These are phyloP conservation scores for Todiramphus chloris DNA, from an alignment of 2,113 vertebrate genomes.

Conservation along the genomic window DNA sequence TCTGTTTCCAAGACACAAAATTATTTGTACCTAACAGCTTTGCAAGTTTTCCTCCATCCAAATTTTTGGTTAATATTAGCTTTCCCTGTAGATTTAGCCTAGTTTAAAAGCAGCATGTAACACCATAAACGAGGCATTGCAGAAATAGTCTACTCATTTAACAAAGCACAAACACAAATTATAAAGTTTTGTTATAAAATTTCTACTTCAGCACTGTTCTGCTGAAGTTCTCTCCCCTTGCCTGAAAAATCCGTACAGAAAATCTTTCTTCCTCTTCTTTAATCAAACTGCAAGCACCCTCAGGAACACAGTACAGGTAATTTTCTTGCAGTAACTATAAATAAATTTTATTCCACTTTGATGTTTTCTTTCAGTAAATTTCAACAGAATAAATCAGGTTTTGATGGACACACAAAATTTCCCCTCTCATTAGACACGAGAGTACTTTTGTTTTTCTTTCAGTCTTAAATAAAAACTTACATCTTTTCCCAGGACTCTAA, in stretches of 20 bases:
- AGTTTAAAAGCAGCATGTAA: not conserved
- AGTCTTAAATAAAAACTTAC: constrained; percentile 79
- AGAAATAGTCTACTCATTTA: not conserved
- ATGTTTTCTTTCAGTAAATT: not conserved
- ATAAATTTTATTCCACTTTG: not conserved
- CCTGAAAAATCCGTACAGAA: not conserved
- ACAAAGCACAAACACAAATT: not conserved
- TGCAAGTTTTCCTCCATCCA: not conserved
- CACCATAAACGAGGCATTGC: not conserved
- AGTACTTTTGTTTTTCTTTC: not conserved
- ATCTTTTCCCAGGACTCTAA: constrained; percentile 88
- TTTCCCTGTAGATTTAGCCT: not conserved
- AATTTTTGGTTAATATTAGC: not conserved
- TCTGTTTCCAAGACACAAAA: not conserved
- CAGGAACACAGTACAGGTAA: not conserved
- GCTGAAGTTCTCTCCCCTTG: not conserved
- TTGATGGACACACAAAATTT: not conserved
- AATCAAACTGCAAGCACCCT: not conserved
- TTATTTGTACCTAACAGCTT: not conserved
- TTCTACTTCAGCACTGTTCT: not conserved
- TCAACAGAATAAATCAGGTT: not conserved
- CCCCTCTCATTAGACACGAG: not conserved
- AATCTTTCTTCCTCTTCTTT: not conserved
- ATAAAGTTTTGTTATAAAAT: not conserved
- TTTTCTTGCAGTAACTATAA: not conserved